These are phyloP conservation scores for Yponomeuta evonymella DNA, from an alignment of 2,888 invertebrate species.

Conservation along the genomic window DNA sequence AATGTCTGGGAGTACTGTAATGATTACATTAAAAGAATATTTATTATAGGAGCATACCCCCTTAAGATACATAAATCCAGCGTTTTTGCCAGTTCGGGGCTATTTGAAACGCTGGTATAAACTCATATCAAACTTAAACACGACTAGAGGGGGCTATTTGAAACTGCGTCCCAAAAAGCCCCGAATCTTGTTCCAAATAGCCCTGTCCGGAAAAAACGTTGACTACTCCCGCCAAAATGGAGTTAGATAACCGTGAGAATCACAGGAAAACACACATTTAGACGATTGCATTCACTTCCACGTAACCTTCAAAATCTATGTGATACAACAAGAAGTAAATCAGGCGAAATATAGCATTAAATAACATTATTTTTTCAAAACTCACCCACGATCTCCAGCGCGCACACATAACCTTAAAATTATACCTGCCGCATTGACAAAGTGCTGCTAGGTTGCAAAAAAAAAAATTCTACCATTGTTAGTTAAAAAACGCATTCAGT, in stretches of 20 bases:
- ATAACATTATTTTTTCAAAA: too few relatives aligned
- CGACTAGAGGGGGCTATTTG: conserved; percentile 2
- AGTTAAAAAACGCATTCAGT: too few relatives aligned
- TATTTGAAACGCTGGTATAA: conserved; percentile 3
- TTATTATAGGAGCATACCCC: conserved; percentile 1
- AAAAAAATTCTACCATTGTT: too few relatives aligned
- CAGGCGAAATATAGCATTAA: too few relatives aligned
- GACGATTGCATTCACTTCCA: neutral
- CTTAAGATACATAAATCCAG: conserved; percentile 4
- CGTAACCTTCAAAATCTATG: too few relatives aligned
- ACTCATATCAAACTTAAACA: conserved; percentile 2
- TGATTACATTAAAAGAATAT: neutral
- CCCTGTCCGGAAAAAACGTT: conserved; percentile 2
- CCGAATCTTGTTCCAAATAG: conserved; percentile 1
- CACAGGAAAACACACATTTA: too few relatives aligned
- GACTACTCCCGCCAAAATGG: neutral
- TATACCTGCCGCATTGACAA: too few relatives aligned
- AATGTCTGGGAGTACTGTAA: neutral
- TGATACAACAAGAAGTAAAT: too few relatives aligned
- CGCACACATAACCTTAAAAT: too few relatives aligned
- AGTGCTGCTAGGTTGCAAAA: too few relatives aligned
- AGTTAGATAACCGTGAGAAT: too few relatives aligned
- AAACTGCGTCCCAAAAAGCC: neutral
- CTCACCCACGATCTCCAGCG: too few relatives aligned
- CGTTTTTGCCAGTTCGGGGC: conserved; percentile 2